A percentile compares a stretch with the other conserved stretches of the same genome.
These are phyloP conservation scores for Sweltsa coloradensis DNA, from an alignment of 1,140 invertebrate genomes.

Conservation along the genomic window DNA sequence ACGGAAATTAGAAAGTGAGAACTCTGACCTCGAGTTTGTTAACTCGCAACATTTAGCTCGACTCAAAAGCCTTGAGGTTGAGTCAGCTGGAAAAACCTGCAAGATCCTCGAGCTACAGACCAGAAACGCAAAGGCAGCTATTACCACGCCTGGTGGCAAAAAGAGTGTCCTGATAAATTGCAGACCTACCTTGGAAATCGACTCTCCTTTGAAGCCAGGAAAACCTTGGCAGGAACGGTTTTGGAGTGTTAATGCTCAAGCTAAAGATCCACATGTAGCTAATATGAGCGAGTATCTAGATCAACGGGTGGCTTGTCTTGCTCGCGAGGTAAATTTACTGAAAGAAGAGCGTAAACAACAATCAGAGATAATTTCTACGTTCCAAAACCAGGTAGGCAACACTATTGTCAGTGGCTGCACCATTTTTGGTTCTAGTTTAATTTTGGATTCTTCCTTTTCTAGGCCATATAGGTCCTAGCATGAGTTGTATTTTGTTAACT, in stretches of 20 bases:
- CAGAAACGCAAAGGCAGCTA: constrained; percentile 38
- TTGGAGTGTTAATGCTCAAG: background rate
- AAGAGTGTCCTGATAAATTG: background rate
- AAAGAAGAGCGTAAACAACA: constrained; percentile 1
- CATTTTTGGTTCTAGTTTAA: no score
- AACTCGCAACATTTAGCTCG: constrained; percentile 41
- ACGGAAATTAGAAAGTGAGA: constrained; percentile 41
- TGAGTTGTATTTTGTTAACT: no score
- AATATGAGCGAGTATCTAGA: constrained; percentile 4
- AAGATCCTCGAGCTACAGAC: constrained; percentile 42
- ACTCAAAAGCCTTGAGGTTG: constrained; percentile 38
- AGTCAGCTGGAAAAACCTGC: constrained; percentile 40
- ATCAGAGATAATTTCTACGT: constrained; percentile 3
- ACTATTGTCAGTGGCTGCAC: no score
- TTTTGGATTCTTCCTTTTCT: no score
- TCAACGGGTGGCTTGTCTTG: constrained; percentile 2
- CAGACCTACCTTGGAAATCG: constrained; percentile 9
- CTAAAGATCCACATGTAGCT: constrained; percentile 6
- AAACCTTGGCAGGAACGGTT: constrained; percentile 7
- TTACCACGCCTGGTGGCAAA: constrained; percentile 15
- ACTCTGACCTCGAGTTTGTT: constrained; percentile 39
- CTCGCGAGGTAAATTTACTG: background rate
- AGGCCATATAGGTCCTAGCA: no score
- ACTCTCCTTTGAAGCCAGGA: constrained; percentile 5
- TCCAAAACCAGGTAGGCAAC: constrained; percentile 9